These are phyloP conservation scores for Gallinago media DNA, from an alignment of 2,113 vertebrate species.

Conservation along the genomic window DNA sequence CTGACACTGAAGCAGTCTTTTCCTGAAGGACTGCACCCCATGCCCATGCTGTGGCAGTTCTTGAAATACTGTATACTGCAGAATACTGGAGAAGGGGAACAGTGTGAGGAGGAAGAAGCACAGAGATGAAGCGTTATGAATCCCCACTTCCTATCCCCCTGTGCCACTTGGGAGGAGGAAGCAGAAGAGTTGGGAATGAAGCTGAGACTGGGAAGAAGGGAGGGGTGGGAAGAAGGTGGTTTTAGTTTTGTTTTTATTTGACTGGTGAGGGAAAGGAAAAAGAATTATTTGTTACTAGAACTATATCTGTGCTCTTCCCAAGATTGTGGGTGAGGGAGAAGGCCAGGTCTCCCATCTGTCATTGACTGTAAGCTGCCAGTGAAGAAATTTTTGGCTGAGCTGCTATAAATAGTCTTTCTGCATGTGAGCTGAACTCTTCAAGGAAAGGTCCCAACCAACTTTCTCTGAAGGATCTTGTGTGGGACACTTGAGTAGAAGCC, in stretches of 20 bases:
- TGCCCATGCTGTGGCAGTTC: not conserved
- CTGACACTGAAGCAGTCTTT: not conserved
- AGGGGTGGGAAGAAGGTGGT: fast-evolving
- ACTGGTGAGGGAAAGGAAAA: not conserved
- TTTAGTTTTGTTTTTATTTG: not conserved
- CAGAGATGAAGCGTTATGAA: not conserved
- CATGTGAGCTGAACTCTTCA: not conserved
- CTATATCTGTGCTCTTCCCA: not conserved
- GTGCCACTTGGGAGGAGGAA: fast-evolving
- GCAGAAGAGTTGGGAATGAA: not conserved
- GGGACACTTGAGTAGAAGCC: not conserved
- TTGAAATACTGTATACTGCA: not conserved
- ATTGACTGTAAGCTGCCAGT: not conserved
- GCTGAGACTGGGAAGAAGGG: not conserved
- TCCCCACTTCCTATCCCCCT: fast-evolving
- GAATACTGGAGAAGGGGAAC: not conserved
- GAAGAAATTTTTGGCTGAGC: not conserved
- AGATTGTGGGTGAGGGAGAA: not conserved
- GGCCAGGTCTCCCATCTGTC: not conserved
- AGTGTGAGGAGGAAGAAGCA: not conserved
- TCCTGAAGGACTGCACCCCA: not conserved
- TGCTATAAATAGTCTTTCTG: not conserved
- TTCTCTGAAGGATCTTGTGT: not conserved
- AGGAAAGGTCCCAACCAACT: not conserved
- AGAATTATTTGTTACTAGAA: not conserved